phyloP scores from a whole-genome alignment of 2,113 vertebrate genomes.

The Dendrocopos noguchii region DNA sequence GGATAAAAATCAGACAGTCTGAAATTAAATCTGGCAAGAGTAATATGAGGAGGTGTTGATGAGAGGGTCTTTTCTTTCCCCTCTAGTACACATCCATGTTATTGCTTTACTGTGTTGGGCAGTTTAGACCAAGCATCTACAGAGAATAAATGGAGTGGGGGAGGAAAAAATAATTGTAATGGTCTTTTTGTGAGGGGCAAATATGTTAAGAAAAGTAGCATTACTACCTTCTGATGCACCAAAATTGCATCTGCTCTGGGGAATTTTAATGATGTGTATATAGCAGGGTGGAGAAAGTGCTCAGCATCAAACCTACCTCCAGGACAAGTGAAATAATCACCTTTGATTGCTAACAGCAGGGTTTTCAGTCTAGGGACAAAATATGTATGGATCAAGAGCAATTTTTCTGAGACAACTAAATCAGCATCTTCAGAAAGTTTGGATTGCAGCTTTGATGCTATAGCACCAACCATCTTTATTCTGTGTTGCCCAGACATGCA shows the following conservation, averaged over 20 bases:
- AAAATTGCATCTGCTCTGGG: background rate
- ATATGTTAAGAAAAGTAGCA: background rate
- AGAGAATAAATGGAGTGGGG: background rate
- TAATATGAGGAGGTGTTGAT: background rate
- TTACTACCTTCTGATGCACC: background rate
- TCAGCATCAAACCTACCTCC: background rate
- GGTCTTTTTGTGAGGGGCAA: background rate
- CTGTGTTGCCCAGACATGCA: background rate
- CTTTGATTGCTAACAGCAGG: background rate
- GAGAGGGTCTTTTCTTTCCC: conserved; percentile 8
- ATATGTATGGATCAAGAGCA: background rate
- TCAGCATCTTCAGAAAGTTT: background rate
- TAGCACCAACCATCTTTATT: background rate
- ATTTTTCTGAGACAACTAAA: background rate
- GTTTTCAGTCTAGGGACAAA: background rate
- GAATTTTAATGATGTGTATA: background rate
- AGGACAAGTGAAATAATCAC: background rate
- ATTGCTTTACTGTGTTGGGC: background rate
- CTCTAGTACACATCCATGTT: background rate
- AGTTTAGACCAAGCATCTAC: background rate
- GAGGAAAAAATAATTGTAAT: background rate
- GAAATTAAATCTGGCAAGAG: conserved; percentile 30
- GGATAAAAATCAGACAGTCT: background rate
- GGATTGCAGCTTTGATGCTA: background rate
- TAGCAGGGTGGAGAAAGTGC: background rate